phyloP scores from a whole-genome alignment of 2,113 vertebrate species.

The Oryzias melastigma region DNA sequence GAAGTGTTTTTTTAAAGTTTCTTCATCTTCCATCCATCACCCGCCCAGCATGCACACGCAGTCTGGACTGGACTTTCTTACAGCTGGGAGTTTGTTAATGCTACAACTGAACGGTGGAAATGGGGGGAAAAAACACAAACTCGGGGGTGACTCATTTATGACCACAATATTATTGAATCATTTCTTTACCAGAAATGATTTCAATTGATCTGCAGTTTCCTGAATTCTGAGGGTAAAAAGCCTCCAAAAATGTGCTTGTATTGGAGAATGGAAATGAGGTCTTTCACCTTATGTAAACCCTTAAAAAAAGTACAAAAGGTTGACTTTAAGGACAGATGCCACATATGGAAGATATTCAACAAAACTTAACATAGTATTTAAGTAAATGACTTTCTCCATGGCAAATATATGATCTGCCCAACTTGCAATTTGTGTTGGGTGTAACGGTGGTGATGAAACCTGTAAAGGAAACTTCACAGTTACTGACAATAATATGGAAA shows the following conservation, averaged over 20 bases:
- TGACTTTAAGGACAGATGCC: conserved; percentile 5
- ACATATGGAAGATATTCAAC: conserved; percentile 8
- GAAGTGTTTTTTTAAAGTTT: conserved; percentile 61
- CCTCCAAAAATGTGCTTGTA: conserved; percentile 53
- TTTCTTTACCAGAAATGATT: conserved; percentile 71
- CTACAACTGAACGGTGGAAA: conserved; percentile 61
- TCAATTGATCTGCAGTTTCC: conserved; percentile 74
- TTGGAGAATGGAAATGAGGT: conserved; percentile 50
- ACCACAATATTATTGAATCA: conserved; percentile 71
- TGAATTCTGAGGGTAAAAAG: conserved; percentile 65
- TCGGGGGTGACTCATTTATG: conserved; percentile 76
- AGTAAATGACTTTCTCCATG: conserved; percentile 9
- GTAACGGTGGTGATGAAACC: conserved; percentile 9
- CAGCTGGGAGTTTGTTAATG: conserved; percentile 44
- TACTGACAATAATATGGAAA: conserved; percentile 35
- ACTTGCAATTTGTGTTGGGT: conserved; percentile 11
- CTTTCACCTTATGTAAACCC: conserved; percentile 32
- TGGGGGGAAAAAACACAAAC: conserved; percentile 71
- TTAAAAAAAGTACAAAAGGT: conserved; percentile 25
- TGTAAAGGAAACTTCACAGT: conserved; percentile 12
- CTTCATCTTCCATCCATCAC: conserved; percentile 42
- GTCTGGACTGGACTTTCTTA: conserved; percentile 57
- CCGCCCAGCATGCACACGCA: conserved; percentile 62
- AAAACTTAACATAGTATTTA: conserved; percentile 21
- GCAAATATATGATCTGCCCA: conserved; percentile 20